Evolutionary conservation across 1,140 invertebrate genomes (phyloP).

Genomic region (Ptiloglossa arizonensis): DNA sequence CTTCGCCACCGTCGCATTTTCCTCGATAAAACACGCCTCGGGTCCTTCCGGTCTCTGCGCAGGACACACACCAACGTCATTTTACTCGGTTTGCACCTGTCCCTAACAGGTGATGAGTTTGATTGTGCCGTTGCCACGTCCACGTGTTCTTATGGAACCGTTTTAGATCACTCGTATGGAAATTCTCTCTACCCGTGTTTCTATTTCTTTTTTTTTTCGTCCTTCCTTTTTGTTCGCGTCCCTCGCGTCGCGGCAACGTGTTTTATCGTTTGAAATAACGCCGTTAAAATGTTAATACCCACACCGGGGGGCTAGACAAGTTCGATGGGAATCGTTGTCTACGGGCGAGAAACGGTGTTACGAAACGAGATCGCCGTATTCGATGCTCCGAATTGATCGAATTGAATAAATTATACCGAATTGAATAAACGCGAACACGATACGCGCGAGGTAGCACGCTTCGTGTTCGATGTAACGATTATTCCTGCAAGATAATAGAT

Average conservation of each 20-base stretch:
- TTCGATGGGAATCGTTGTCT: too few relatives aligned
- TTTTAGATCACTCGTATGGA: background rate
- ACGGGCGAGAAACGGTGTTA: too few relatives aligned
- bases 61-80: background rate
- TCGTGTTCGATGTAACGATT: too few relatives aligned
- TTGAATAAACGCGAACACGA: too few relatives aligned
- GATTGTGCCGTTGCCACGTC: background rate
- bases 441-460: too few relatives aligned
- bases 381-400: too few relatives aligned
- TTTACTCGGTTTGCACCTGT: slow-evolving; percentile 27
- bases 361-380: too few relatives aligned
- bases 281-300: background rate
- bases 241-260: background rate
- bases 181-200: too few relatives aligned
- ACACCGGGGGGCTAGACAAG: too few relatives aligned
- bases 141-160: slow-evolving; percentile 10
- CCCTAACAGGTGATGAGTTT: slow-evolving; percentile 40
- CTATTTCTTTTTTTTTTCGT: background rate
- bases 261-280: background rate
- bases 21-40: background rate
- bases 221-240: too few relatives aligned
- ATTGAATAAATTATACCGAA: too few relatives aligned
- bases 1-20: background rate
- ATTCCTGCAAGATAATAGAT: too few relatives aligned
- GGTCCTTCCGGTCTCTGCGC: slow-evolving; percentile 6